A percentile compares a stretch with the other conserved stretches of the same genome.
Evolutionary conservation across 2,888 invertebrate genomes (phyloP).

Genomic region (Synergus gifuensis): DNA sequence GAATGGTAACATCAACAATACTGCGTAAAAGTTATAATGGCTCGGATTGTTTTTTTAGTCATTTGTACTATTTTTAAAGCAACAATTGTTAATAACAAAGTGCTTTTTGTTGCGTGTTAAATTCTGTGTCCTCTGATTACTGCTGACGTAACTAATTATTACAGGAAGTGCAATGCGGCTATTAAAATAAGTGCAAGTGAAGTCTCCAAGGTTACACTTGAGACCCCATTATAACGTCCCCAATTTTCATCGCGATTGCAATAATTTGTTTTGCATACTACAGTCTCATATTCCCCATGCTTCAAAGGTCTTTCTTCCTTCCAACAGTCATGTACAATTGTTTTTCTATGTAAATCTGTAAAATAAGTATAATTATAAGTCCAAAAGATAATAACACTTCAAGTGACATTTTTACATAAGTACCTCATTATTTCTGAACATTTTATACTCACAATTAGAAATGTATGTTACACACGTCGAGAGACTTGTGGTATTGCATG

Average conservation of each 20-base stretch:
- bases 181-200: slow-evolving; percentile 32
- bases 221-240: slow-evolving; percentile 26
- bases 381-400: no score
- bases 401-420: not conserved
- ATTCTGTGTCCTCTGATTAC: not conserved
- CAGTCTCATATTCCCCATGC: not conserved
- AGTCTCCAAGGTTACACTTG: slow-evolving; percentile 11
- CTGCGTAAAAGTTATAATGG: not conserved
- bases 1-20: not conserved
- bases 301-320: not conserved
- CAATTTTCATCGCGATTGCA: slow-evolving; percentile 29
- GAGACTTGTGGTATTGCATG: not conserved
- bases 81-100: not conserved
- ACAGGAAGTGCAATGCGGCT: not conserved
- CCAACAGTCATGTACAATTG: not conserved
- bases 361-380: not conserved
- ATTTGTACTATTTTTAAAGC: slow-evolving; percentile 25
- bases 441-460: slow-evolving; percentile 1
- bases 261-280: not conserved
- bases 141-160: not conserved
- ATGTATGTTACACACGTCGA: not conserved
- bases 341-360: slow-evolving; percentile 10
- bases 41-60: not conserved
- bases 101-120: not conserved
- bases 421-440: no score